Evolutionary conservation across 2,113 vertebrate genomes (phyloP).

Genomic region (Cercopithecus mona): DNA sequence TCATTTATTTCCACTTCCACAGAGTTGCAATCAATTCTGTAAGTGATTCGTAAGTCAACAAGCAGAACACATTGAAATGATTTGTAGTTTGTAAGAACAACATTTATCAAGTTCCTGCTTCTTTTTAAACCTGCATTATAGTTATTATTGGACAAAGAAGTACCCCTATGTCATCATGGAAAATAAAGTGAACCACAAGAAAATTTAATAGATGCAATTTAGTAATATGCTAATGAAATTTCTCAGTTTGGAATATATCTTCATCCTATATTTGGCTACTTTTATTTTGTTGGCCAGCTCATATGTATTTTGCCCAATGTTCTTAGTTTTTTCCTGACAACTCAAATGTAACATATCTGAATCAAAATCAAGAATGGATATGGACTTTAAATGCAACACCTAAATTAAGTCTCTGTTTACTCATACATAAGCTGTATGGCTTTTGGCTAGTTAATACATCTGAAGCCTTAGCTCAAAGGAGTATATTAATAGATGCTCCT

Average conservation of each 20-base stretch:
- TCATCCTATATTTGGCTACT: not conserved
- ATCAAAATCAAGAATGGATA: not conserved
- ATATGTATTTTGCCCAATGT: not conserved
- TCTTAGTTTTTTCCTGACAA: not conserved
- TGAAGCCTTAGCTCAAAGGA: not conserved
- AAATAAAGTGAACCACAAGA: not conserved
- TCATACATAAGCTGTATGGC: not conserved
- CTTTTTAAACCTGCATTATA: not conserved
- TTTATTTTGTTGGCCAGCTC: not conserved
- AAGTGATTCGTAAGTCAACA: constrained; percentile 10
- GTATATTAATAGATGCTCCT: not conserved
- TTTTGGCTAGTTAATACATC: not conserved
- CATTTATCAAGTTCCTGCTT: constrained; percentile 2
- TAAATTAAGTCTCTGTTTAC: not conserved
- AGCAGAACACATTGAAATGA: not conserved
- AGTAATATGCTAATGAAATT: not conserved
- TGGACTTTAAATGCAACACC: not conserved
- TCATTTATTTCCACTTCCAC: not conserved
- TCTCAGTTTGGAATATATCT: not conserved
- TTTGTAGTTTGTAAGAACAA: not conserved
- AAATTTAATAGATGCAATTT: not conserved
- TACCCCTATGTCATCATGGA: not conserved
- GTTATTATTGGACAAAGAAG: constrained; percentile 11
- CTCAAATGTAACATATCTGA: not conserved
- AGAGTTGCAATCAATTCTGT: not conserved